Conservation (phyloP, 2,113 vertebrate species). For the Rhinichthys klamathensis region DNA sequence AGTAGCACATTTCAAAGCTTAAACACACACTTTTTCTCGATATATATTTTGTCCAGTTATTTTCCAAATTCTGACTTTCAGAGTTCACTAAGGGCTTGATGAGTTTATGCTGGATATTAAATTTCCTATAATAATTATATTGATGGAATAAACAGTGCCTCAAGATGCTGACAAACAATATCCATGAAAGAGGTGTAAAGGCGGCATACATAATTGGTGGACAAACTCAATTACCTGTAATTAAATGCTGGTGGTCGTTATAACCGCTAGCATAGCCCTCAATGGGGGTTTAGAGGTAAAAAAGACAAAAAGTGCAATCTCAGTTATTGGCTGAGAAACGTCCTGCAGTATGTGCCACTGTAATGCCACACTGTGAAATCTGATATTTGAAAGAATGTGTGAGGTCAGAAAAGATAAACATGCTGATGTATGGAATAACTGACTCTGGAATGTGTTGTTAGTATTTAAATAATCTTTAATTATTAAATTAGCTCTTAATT, state of each 20-base stretch:
- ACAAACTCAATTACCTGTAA: conserved; percentile 15
- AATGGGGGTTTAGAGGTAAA: not conserved
- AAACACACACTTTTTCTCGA: not conserved
- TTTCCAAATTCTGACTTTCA: not conserved
- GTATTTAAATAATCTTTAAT: not conserved
- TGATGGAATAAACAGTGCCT: not conserved
- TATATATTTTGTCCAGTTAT: not conserved
- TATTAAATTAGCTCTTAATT: not conserved
- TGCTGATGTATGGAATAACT: not conserved
- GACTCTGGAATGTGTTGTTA: not conserved
- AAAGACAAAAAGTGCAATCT: not conserved
- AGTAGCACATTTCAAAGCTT: not conserved
- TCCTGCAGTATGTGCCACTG: not conserved
- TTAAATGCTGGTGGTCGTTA: not conserved
- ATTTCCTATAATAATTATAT: not conserved
- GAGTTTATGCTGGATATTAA: not conserved
- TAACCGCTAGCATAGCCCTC: not conserved
- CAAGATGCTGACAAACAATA: not conserved
- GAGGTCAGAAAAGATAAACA: not conserved
- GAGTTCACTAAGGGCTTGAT: not conserved
- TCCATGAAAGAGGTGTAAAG: conserved; percentile 1
- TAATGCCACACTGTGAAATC: not conserved
- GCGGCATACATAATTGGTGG: conserved; percentile 4
- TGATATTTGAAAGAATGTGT: not conserved
- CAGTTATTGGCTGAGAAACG: not conserved